phyloP scores from a whole-genome alignment of 2,888 invertebrate species.

The Microplitis deprimator region DNA sequence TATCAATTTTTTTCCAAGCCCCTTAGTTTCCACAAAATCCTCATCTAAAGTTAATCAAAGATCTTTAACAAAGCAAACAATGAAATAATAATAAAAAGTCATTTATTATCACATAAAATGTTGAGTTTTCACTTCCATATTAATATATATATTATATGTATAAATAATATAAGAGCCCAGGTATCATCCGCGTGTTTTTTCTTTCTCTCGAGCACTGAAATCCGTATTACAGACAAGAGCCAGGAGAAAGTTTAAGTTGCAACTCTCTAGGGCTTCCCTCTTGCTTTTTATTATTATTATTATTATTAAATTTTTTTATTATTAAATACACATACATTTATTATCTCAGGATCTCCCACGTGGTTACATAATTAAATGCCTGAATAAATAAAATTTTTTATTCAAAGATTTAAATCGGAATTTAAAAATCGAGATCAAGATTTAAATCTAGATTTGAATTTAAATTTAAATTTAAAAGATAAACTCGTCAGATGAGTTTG shows the following conservation, averaged over 20 bases:
- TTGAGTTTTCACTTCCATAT: constrained; percentile 11
- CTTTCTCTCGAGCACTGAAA: constrained; percentile 22
- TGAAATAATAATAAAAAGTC: too few species aligned
- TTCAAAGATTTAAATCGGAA: too few species aligned
- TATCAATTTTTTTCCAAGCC: too few species aligned
- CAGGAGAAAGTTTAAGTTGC: not conserved
- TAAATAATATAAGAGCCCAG: not conserved
- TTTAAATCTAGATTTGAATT: not conserved
- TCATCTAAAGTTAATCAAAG: too few species aligned
- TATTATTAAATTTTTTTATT: not conserved
- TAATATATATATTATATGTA: not conserved
- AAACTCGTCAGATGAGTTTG: not conserved
- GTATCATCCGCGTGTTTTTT: not conserved
- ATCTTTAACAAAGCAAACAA: too few species aligned
- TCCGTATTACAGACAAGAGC: not conserved
- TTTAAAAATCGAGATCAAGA: not conserved
- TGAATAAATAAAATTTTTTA: too few species aligned
- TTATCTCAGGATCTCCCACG: not conserved
- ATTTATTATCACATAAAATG: too few species aligned
- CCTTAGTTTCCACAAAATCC: too few species aligned
- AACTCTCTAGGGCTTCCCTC: not conserved
- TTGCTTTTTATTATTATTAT: not conserved
- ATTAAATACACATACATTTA: not conserved
- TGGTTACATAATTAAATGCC: not conserved
- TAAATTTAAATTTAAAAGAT: not conserved